Evolutionary conservation across 2,113 vertebrate species (phyloP), one percentile per base, ranked within the genome.

Genomic region (Albula glossodonta): DNA sequence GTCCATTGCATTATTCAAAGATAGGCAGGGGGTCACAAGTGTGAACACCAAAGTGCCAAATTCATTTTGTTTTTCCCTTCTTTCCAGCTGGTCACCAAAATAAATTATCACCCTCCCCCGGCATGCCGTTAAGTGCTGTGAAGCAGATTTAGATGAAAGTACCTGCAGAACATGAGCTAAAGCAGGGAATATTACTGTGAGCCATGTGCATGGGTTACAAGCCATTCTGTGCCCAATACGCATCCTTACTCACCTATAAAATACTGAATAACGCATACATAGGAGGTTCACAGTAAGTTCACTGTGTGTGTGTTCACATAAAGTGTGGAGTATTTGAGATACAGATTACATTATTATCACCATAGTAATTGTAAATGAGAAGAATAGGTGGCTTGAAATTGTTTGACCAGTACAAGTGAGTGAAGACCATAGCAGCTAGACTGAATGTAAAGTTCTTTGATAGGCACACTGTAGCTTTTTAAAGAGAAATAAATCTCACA

Each of bases 81-180:
- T 94, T 95, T 96, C 94, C 95, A 95, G 95, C 95, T 96, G 95
- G 94, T 92, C 91, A 93, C 93, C 87, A 92, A 94, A 94, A 92
- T 95, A 95, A 96, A 96, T 96, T 96, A 96, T 95, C 94, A 93
- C 94, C 93, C 31, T 41, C 31, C 88, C 80, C 89, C 94, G 95
- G 93, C 95, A 96, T 95, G 95, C 94, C 93, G 95, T 95, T 95
- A 96, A 96, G 94, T 89, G 92, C 93, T 93, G 93, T 89, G 89
- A 95, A 95, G 96, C 96, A 96, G 94, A 95, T 96, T 95, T 93
- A 92, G 92, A 93, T 91, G 92, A 94, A 94, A 92, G 94, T 94
- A 93, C 93, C 94, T 94, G 91, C 89, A 90, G 88, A 84, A 82
- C 50, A 87, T 91, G 91, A 74, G 88, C 91, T 88, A 88, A 88